Evolutionary conservation across 2,797 vertebrate genomes (phyloP).

Genomic region (Monodelphis domestica): DNA sequence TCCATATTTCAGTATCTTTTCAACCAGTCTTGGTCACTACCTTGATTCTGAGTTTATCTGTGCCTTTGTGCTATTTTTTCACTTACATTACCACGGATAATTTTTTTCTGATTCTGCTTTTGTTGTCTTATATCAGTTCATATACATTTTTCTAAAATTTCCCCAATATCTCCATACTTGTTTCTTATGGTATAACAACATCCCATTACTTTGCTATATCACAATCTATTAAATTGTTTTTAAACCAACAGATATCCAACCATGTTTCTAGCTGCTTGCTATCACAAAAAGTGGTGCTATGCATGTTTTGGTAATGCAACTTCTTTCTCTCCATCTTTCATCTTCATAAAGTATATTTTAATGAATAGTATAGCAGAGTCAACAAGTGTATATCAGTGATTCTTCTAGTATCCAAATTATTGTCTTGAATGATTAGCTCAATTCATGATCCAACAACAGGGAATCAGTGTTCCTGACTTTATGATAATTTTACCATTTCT

Average conservation of each 20-base stretch:
- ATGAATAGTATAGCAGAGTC: too few species aligned
- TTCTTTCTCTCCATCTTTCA: neutral
- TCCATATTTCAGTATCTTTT: neutral
- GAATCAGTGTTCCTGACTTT: neutral
- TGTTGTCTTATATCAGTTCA: neutral
- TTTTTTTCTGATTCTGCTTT: neutral
- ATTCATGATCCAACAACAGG: neutral
- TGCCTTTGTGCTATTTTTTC: neutral
- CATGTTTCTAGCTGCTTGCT: neutral
- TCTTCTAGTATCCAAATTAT: neutral
- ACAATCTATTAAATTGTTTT: neutral
- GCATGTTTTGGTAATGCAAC: neutral
- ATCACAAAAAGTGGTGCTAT: neutral
- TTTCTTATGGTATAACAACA: neutral
- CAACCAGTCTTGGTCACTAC: neutral
- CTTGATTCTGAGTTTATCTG: neutral
- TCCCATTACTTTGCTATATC: neutral
- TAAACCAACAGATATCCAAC: neutral
- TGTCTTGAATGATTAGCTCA: neutral
- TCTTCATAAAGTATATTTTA: neutral
- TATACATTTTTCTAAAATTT: neutral
- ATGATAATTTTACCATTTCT: neutral
- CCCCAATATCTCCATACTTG: neutral
- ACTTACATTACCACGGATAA: neutral
- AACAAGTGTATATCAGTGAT: neutral